A percentile compares a stretch with the other conserved stretches of the same genome.
Conservation (phyloP, 2,797 vertebrate genomes). For the Gephyroberyx darwinii region DNA sequence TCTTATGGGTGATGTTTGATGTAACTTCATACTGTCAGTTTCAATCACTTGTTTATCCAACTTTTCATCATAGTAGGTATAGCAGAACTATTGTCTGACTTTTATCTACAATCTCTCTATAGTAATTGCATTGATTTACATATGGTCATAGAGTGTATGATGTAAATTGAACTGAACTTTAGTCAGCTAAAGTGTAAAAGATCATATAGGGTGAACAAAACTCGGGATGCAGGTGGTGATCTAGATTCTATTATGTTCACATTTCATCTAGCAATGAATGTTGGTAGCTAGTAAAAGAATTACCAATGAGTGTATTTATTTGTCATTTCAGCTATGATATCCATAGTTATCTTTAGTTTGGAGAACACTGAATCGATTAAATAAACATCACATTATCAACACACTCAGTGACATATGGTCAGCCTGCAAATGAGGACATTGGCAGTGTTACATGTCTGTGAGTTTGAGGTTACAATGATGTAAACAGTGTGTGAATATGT, state of each 20-base stretch:
- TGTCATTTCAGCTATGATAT: too few relatives aligned
- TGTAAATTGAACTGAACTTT: background rate
- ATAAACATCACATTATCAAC: background rate
- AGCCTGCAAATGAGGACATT: background rate
- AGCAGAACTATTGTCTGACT: too few relatives aligned
- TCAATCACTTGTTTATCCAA: background rate
- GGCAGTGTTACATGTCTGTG: background rate
- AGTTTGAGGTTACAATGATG: background rate
- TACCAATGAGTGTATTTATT: too few relatives aligned
- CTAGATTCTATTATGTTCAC: too few relatives aligned
- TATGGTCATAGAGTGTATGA: background rate
- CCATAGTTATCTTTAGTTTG: background rate
- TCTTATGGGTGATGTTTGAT: too few relatives aligned
- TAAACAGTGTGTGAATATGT: background rate
- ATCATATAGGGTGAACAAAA: too few relatives aligned
- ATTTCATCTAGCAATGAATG: too few relatives aligned
- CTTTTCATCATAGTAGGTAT: background rate
- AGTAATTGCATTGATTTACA: background rate
- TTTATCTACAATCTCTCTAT: too few relatives aligned
- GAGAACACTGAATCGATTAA: background rate
- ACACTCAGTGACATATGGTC: conserved; percentile 4
- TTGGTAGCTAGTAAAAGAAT: too few relatives aligned
- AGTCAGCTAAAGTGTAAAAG: background rate
- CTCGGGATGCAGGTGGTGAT: too few relatives aligned
- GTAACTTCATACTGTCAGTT: too few relatives aligned